Evolutionary conservation across 2,797 vertebrate genomes (phyloP), one percentile per base, ranked within the genome.

Genomic region (Oryzias sinensis): DNA sequence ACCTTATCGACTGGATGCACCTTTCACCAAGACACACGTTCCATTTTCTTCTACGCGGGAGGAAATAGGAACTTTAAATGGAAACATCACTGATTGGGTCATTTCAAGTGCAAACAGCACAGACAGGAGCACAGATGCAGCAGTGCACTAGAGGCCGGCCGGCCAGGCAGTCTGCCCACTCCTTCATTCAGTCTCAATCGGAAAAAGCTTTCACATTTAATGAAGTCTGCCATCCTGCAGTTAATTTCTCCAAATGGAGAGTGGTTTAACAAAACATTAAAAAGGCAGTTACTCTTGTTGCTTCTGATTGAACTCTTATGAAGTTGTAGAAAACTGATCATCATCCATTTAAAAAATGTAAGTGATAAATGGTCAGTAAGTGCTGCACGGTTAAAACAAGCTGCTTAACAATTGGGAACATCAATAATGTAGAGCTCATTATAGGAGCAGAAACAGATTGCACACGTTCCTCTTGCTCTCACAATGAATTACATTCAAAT

Each of bases 161-260:
- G 59, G 0, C n/a, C 40, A 62, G 6, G 25, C 54, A 58, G 40
- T 54, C 29, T 53, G 53, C 56, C 57, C 49, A 2, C 25, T 56
- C 68, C 77, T 76, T 80, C 74, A 80, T 63, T 62, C 18, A 9
- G 25, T 55, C 63, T 54, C 69, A 79, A 56, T 59, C 71, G 68
- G 55, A 58, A 72, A 53, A 18, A 20, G 69, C 56, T 73, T 66
- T 44, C 70, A 20, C 68, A 74, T 80, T 65, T 70, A 46, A 80
- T 60, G 48, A 51, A 47, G 54, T 27, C 25, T 22, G 37, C 55
- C 62, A 56, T 6, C 41, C 48, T 53, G 57, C 65, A 65, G 72
- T 64, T 56, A 53, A 50, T 74, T 72, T 65, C 47, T 66, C 46
- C 46, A 67, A 18, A 65, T 40, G 42, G 37, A 64, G 20, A 62